Base-by-base conservation (phyloP, 2,113 vertebrate genomes). In the Oophaga pumilio region DNA sequence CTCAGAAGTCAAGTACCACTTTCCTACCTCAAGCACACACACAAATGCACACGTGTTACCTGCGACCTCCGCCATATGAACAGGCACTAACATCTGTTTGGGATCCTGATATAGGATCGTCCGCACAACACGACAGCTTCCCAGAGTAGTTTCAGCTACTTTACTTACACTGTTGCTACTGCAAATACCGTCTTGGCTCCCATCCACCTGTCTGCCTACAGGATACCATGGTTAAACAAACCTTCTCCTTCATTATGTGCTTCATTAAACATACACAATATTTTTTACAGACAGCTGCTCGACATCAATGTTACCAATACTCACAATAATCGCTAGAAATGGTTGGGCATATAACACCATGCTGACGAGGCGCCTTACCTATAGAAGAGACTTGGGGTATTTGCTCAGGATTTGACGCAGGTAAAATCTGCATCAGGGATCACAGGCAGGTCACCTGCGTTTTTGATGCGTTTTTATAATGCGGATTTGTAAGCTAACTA, bases 141-240 rank as follows among this genome's bases (percentile, higher is more conserved):
- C 53, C n/a, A 56, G 22, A 60, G 71, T 62, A 43, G 84, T 33
- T 17, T 14, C 26, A 74, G 59, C 57, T 89, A 76, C 78, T 89
- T 87, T 89, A 88, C 90, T 74, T 88, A 90, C 85, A 87, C 87
- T 0, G 89, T 89, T 89, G 91, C 90, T 89, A 92, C 90, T 89
- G 92, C 90, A 93, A 92, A 93, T 86, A 87, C 89, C 71, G 76
- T 57, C 14, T 64, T 91, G 91, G 91, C 78, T 0, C 26, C 14
- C 0, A 0, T 87, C 87, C 90, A 90, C 82, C 43, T 76, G 82
- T 86, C 69, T 87, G 71, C 91, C 90, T 89, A 88, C 12, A 88
- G 59, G 78, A 90, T 89, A 86, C 90, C 92, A 13, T 78, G n/a
- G 6, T 26, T 78, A 56, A 78, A 56, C 76, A 78, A 24, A 56